Conservation (phyloP, 2,797 vertebrate genomes). For the Rhinoraja longicauda region DNA sequence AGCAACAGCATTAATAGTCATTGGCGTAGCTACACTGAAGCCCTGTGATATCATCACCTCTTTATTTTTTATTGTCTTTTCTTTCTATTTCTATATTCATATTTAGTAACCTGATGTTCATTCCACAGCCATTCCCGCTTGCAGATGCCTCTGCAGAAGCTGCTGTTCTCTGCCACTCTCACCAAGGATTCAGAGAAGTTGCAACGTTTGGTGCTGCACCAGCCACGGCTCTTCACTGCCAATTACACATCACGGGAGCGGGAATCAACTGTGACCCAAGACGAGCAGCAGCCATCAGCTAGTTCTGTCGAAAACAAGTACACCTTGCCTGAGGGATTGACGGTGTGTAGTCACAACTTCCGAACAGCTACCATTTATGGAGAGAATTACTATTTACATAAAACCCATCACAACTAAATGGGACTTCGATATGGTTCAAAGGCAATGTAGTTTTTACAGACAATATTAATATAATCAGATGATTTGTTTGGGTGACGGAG, state of each 20-base stretch:
- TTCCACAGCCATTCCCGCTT: conserved; percentile 64
- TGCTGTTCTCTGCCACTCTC: conserved; percentile 90
- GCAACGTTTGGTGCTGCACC: conserved; percentile 78
- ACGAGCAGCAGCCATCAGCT: background rate
- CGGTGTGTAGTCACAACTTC: conserved; percentile 55
- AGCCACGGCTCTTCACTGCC: conserved; percentile 82
- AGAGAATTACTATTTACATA: background rate
- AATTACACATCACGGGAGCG: conserved; percentile 42
- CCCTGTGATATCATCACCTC: background rate
- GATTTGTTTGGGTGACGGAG: background rate
- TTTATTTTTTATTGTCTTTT: background rate
- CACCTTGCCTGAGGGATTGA: conserved; percentile 73
- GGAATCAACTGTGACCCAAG: background rate
- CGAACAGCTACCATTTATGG: background rate
- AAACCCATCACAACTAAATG: too few relatives aligned
- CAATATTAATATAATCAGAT: background rate
- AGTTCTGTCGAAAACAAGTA: conserved; percentile 53
- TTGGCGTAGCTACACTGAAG: too few relatives aligned
- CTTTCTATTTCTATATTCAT: background rate
- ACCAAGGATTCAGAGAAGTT: conserved; percentile 90
- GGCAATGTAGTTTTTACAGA: background rate
- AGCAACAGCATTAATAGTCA: background rate
- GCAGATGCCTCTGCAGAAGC: conserved; percentile 85
- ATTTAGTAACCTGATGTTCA: background rate
- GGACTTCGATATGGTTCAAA: background rate